Evolutionary conservation across 2,888 invertebrate species (phyloP), one percentile per base, ranked within the genome.

Genomic region (Galerucella pusilla): DNA sequence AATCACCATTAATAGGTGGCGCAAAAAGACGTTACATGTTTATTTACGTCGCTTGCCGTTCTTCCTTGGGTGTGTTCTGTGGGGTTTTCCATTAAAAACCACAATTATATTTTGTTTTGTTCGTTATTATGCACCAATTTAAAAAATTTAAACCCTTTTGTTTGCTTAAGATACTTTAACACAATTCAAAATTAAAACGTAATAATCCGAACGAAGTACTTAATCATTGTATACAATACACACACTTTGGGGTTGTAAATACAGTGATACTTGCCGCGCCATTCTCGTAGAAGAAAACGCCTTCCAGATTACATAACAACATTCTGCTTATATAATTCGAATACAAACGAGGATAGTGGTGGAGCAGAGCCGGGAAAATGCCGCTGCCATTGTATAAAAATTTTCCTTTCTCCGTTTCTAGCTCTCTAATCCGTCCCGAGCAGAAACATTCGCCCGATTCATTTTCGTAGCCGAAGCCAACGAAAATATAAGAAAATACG

Each of bases 401-500:
- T 60, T 67, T 49, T 59, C 64, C 68, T 25, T 68, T 46, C 64
- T 59, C 68, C 68, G 49, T 60, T 68, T 59, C 16, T 64, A 46
- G 25, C 49, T 72, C 68, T 57, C 64, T 68, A 71, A 75, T 75
- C 75, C 75, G 57, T 70, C 59, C 68, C 25, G 25, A 49, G 64
- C 64, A 35, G 71, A 45, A 68, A 63, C 74, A 61, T 65, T 65
- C 52, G 67, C 71, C 59, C 59, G 52, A 75, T 75, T 75, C 75
- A 75, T 75, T 71, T 71, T 75, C 71, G 54, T 42, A 72, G 71
- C 69, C 5, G 28, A 71, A 42, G 60, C 70, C 67, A 75, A 71
- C 69, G 73, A 73, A 65, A 72, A 76, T 69, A 73, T 75, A 76
- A 78, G 79, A 71, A 77, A 69, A 75, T 68, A 70, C 63, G 63